Percentiles rank a stretch among this genome's conserved stretches.
phyloP scores from a whole-genome alignment of 2,113 vertebrate species.

The Lates calcarifer region DNA sequence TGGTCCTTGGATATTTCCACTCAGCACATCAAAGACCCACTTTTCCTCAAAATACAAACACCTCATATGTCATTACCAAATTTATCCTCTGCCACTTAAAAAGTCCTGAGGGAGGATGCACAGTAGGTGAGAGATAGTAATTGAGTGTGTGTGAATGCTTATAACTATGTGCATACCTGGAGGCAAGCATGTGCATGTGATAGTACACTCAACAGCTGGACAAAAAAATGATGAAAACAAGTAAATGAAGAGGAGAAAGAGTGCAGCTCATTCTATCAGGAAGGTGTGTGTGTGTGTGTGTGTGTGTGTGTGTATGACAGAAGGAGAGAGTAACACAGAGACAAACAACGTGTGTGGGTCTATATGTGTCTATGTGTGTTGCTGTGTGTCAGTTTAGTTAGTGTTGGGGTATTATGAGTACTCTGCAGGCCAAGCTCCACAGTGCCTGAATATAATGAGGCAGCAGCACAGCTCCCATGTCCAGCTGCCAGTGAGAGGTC shows the following conservation, averaged over 20 bases:
- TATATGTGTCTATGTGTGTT: conserved; percentile 36
- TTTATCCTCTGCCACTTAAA: no score
- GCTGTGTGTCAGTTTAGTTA: conserved; percentile 42
- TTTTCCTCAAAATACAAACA: no score
- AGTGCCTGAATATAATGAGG: conserved; percentile 72
- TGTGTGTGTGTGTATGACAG: conserved; percentile 7
- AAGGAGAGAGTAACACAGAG: neutral
- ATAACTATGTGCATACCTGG: neutral
- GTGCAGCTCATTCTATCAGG: conserved; percentile 8
- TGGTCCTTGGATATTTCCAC: no score
- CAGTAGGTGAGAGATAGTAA: no score
- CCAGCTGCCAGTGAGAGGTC: conserved; percentile 65
- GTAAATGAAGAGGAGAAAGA: neutral
- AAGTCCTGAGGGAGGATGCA: no score
- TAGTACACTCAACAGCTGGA: neutral
- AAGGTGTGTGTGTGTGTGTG: neutral
- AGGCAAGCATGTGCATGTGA: neutral
- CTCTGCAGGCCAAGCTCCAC: conserved; percentile 36
- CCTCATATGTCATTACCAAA: no score
- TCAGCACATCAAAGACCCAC: no score
- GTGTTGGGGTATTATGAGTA: conserved; percentile 17
- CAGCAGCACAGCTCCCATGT: conserved; percentile 57
- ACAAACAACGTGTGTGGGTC: conserved; percentile 25
- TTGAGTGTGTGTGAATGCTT: neutral
- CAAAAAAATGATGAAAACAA: conserved; percentile 4